These are phyloP conservation scores for Mythimna vitellina DNA, from an alignment of 2,888 invertebrate species.

Conservation along the genomic window DNA sequence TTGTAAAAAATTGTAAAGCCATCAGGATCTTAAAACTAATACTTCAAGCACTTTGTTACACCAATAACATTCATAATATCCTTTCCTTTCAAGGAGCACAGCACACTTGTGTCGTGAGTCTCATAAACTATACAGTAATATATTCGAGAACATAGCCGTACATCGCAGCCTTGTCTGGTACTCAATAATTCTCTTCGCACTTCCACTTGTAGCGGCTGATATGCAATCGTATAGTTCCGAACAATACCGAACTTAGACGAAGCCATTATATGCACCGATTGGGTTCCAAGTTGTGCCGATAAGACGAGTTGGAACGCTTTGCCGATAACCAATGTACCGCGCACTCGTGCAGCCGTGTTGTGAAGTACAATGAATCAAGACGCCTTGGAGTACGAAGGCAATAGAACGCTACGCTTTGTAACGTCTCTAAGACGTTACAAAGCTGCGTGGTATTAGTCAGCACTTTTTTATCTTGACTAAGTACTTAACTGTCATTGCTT, in stretches of 20 bases:
- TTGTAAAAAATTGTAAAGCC: background rate
- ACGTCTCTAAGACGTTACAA: too few relatives aligned
- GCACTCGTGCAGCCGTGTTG: background rate
- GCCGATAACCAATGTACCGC: slow-evolving; percentile 49
- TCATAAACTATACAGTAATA: slow-evolving; percentile 15
- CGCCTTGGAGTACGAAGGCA: slow-evolving; percentile 3
- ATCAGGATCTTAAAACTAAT: background rate
- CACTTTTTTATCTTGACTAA: background rate
- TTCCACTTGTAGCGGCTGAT: slow-evolving; percentile 41
- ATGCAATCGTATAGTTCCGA: slow-evolving; percentile 55
- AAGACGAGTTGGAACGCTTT: slow-evolving; percentile 54
- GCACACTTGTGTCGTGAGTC: background rate
- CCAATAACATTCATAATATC: background rate
- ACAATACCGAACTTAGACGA: slow-evolving; percentile 52
- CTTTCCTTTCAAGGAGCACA: background rate
- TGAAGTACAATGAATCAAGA: background rate
- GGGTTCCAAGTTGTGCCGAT: slow-evolving; percentile 42
- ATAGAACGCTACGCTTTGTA: background rate
- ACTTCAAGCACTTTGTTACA: background rate
- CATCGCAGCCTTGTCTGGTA: background rate
- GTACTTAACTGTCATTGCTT: background rate
- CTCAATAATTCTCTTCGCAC: slow-evolving; percentile 39
- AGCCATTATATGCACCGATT: slow-evolving; percentile 53
- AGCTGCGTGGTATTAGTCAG: background rate
- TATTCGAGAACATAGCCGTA: slow-evolving; percentile 14